phyloP scores from a whole-genome alignment of 1,140 invertebrate genomes.

The Dendroctonus valens region DNA sequence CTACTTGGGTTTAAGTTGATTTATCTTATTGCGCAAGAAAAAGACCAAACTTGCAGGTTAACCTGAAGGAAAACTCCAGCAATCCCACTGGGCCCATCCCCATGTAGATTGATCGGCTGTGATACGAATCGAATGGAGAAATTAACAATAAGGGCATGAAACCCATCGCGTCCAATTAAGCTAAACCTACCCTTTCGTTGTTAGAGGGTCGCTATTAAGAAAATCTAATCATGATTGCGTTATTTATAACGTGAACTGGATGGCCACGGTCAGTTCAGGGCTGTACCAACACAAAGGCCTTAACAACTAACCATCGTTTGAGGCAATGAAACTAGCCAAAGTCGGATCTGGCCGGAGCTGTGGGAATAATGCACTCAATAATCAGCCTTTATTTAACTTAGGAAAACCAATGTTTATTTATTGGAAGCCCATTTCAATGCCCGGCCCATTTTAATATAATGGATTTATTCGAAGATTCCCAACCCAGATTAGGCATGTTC shows the following conservation, averaged over 20 bases:
- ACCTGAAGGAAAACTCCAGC: too few relatives aligned
- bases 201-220: conserved; percentile 24
- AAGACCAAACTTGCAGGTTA: too few relatives aligned
- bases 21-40: conserved; percentile 1
- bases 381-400: too few relatives aligned
- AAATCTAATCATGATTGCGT: conserved; percentile 29
- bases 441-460: too few relatives aligned
- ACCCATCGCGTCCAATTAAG: conserved; percentile 26
- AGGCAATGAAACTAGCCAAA: too few relatives aligned
- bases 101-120: conserved; percentile 13
- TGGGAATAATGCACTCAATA: too few relatives aligned
- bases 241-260: conserved; percentile 14
- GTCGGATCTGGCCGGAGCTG: too few relatives aligned
- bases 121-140: conserved; percentile 12
- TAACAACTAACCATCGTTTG: too few relatives aligned
- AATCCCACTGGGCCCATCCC: background rate
- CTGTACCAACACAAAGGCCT: background rate
- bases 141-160: conserved; percentile 28
- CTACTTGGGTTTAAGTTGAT: conserved; percentile 16
- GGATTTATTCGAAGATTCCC: too few relatives aligned
- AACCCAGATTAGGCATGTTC: too few relatives aligned
- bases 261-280: background rate
- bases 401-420: too few relatives aligned
- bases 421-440: too few relatives aligned
- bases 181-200: conserved; percentile 26